Base-by-base conservation (phyloP, 1,140 invertebrate species). In the Drosophila erecta region DNA sequence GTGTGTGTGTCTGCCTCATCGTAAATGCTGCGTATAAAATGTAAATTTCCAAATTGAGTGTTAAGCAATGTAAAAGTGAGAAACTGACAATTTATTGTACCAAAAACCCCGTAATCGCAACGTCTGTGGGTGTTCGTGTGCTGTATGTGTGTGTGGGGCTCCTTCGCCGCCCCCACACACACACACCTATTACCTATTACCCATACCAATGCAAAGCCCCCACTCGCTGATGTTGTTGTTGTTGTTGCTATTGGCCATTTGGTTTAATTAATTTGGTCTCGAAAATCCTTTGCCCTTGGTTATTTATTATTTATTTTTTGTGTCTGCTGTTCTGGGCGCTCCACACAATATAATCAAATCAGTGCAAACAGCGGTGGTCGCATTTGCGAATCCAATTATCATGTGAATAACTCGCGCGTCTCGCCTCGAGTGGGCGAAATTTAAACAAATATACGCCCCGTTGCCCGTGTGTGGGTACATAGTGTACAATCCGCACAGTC, bases 361-460 rank as follows among this genome's bases (percentile, higher is more conserved):
- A 41, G 50, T 50, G 72, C 72, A 76, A 76, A 76, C 66, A 76
- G 55, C 30, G 30, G 55, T 43, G 46, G 55, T 59, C 58, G 51
- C 54, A 61, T 74, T 76, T 74, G 64, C 73, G 59, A 81, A 83
- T 75, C 66, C 65, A 86, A 81, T 85, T 87, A 81, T 86, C 81
- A 65, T 75, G 61, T 57, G 64, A 78, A 70, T 76, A 76, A 76
- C 62, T 76, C 55, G 74, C 72, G 73, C 62, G 60, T 76, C 71
- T 73, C 70, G 70, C 66, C 70, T 72, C 69, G 59, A 74, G 49
- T 73, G 71, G 71, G 60, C 65, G 81, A 71, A 85, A 85, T 76
- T 72, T 67, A 76, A 85, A 80, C 76, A 84, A 67, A 84, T 72
- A 79, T 38, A 49, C n/a, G 50, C 46, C 69, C 24, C 15, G 51